Percentiles rank a stretch among this genome's conserved stretches.
phyloP scores from a whole-genome alignment of 2,888 invertebrate species.

The Blomia tropicalis region DNA sequence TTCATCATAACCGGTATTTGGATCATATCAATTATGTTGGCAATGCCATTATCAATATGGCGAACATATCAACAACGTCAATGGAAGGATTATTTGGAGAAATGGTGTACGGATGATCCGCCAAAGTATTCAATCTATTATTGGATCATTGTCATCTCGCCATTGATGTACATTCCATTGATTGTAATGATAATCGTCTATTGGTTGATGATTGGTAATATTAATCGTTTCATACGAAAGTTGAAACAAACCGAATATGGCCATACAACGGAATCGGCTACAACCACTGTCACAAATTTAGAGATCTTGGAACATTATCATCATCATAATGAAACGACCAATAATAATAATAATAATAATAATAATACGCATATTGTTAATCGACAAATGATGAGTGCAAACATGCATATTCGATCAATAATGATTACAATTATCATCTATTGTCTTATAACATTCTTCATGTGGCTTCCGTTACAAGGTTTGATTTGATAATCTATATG shows the following conservation, averaged over 20 bases:
- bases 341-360: background rate
- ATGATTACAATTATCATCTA: slow-evolving; percentile 54
- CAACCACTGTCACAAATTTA: background rate
- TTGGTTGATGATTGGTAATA: slow-evolving; percentile 52
- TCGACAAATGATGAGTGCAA: slow-evolving; percentile 8
- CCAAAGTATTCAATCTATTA: slow-evolving; percentile 47
- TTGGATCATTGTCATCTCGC: slow-evolving; percentile 57
- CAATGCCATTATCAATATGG: slow-evolving; percentile 39
- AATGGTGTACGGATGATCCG: slow-evolving; percentile 53
- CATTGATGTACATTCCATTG: slow-evolving; percentile 61
- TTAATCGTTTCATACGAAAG: slow-evolving; percentile 33
- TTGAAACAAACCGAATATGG: slow-evolving; percentile 33
- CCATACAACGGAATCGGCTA: no score
- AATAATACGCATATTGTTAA: background rate
- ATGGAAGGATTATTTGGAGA: slow-evolving; percentile 51
- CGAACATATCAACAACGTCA: slow-evolving; percentile 45
- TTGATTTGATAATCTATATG: background rate
- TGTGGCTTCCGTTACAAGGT: slow-evolving; percentile 54
- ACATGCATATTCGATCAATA: slow-evolving; percentile 36
- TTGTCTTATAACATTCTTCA: slow-evolving; percentile 48
- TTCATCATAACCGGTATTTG: slow-evolving; percentile 51
- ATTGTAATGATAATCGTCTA: slow-evolving; percentile 56
- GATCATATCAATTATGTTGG: slow-evolving; percentile 47
- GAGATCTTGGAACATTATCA: background rate
- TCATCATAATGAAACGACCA: background rate